Base-by-base conservation (phyloP, 2,888 invertebrate genomes). In the Tinea pellionella region DNA sequence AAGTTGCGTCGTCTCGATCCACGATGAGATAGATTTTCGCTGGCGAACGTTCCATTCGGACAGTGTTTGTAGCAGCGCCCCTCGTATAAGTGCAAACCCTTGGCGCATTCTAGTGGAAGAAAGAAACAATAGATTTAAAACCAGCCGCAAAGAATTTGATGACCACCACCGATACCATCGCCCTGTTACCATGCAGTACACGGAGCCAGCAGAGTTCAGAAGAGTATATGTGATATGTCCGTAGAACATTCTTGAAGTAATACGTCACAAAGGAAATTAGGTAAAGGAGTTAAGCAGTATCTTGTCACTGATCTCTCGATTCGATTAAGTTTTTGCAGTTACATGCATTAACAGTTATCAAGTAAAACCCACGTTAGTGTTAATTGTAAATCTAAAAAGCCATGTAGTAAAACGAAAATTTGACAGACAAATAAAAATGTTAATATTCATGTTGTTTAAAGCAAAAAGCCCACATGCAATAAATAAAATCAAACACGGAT, bases 61-160 rank as follows among this genome's bases (percentile, higher is more conserved):
- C 93, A 93, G 62, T 74, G 75, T 61, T 74, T 70, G 68, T 89
- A 80, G 80, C 93, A 93, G 68, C 78, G 78, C 63, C 90, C 90
- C 68, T 89, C 83, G 78, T 88, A 88, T 69, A 91, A 87, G 74
- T 89, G 89, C 73, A 89, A 88, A 70, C 89, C 89, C 69, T 85
- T 83, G 69, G 80, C 79, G 82, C 93, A 94, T 76, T 91, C 93
- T 93, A 91, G 68, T 89, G 88, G 74, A 79, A 79, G 75, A 71
- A 66, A 79, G 70, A 87, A 80, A 78, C 81, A 75, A 86, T 67
- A 76, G 63, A 69, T 59, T 41, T 37, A 37, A 59, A 42, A 41
- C 19, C 19, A 19, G 18, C 30, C 15, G 59, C 24, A 29, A 47
- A 59, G 30, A 43, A 15, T 24, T 59, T 15, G 13, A 29, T 47